Conservation (phyloP, 2,888 invertebrate species). For the Chouioia cunea region DNA sequence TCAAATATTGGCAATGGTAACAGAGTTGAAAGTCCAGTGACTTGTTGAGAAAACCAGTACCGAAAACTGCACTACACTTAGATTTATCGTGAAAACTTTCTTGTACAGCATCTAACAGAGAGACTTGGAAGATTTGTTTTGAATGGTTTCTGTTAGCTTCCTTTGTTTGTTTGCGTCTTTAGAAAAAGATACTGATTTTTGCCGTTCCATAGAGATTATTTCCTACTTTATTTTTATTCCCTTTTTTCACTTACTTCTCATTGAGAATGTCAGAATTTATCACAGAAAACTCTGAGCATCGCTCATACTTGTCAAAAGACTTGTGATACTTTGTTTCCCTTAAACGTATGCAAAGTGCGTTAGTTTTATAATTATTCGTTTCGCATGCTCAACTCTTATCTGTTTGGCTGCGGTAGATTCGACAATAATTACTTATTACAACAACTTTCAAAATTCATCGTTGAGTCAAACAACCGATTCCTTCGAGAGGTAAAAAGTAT, state of each 20-base stretch:
- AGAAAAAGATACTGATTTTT: constrained; percentile 62
- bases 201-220: constrained; percentile 56
- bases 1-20: too few species aligned
- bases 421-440: constrained; percentile 49
- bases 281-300: constrained; percentile 52
- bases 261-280: constrained; percentile 52
- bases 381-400: constrained; percentile 38
- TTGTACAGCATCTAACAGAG: constrained; percentile 54
- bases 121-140: constrained; percentile 55
- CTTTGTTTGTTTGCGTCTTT: constrained; percentile 45
- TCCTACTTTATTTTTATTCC: constrained; percentile 36
- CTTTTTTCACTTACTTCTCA: constrained; percentile 37
- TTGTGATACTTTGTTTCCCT: constrained; percentile 31
- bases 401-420: constrained; percentile 43
- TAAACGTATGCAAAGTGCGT: constrained; percentile 30
- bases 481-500: constrained; percentile 51
- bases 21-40: too few species aligned
- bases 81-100: constrained; percentile 50
- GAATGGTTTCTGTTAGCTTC: constrained; percentile 52
- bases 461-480: constrained; percentile 45
- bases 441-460: constrained; percentile 45
- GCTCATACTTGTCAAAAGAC: constrained; percentile 35
- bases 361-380: constrained; percentile 35
- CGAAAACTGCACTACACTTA: constrained; percentile 11
- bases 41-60: constrained; percentile 18